Evolutionary conservation across 2,888 invertebrate species (phyloP).

Genomic region (Drosophila acutilabella): DNA sequence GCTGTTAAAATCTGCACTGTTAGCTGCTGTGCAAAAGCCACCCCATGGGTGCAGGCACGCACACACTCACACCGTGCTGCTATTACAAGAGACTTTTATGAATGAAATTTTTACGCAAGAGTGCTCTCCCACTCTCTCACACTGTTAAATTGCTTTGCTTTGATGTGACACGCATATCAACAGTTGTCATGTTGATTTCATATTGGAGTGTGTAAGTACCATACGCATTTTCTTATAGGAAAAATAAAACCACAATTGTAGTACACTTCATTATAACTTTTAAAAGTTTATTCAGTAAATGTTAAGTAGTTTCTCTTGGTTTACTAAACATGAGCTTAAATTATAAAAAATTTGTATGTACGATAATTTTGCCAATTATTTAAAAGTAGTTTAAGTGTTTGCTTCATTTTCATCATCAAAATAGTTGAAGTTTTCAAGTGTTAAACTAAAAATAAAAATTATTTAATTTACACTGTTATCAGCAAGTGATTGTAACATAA

Average conservation of each 20-base stretch:
- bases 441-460: slow-evolving; percentile 22
- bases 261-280: slow-evolving; percentile 69
- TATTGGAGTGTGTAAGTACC: not conserved
- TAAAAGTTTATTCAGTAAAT: slow-evolving; percentile 70
- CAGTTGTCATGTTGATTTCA: slow-evolving; percentile 64
- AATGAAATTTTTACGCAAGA: slow-evolving; percentile 55
- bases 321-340: slow-evolving; percentile 68
- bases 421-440: not conserved
- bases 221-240: not conserved
- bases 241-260: not conserved
- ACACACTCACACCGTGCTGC: not conserved
- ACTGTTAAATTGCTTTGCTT: not conserved
- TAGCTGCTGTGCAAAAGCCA: slow-evolving; percentile 40
- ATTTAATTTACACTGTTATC: slow-evolving; percentile 11
- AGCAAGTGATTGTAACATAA: slow-evolving; percentile 9
- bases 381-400: slow-evolving; percentile 5
- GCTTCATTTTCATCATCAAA: not conserved
- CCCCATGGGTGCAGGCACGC: slow-evolving; percentile 25
- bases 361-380: slow-evolving; percentile 33
- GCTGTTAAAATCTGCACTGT: slow-evolving; percentile 40
- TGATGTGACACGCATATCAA: slow-evolving; percentile 55
- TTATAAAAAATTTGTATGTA: slow-evolving; percentile 54
- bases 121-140: slow-evolving; percentile 7
- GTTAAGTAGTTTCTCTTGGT: slow-evolving; percentile 62
- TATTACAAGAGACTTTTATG: slow-evolving; percentile 46